A percentile compares a stretch with the other conserved stretches of the same genome.
phyloP scores from a whole-genome alignment of 2,113 vertebrate species.

The Illadopsis cleaveri region DNA sequence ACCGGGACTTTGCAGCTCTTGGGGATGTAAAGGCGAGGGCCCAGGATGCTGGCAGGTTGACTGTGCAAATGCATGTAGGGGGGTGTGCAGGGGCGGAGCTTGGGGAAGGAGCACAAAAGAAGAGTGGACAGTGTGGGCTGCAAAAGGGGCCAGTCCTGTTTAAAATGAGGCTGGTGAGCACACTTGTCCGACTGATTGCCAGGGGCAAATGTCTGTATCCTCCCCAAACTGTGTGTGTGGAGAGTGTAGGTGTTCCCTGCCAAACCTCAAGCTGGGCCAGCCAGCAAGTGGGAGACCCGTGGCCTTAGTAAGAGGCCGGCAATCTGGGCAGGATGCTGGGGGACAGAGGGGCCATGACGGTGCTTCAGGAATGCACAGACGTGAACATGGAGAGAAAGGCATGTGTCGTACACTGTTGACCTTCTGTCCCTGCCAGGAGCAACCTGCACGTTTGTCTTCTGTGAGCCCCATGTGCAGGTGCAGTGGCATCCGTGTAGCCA shows the following conservation, averaged over 20 bases:
- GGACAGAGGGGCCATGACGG: accelerated
- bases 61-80: not conserved
- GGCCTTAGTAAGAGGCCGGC: not conserved
- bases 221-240: not conserved
- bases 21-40: not conserved
- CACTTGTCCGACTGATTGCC: not conserved
- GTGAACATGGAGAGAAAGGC: not conserved
- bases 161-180: accelerated
- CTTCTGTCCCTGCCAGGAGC: not conserved
- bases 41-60: not conserved
- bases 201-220: not conserved
- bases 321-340: not conserved
- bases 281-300: accelerated
- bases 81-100: not conserved
- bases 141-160: not conserved
- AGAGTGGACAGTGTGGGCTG: not conserved
- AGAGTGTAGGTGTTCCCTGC: not conserved
- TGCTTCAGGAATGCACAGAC: not conserved
- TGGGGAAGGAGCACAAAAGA: not conserved
- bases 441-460: not conserved
- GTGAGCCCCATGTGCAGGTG: not conserved
- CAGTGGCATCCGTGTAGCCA: not conserved
- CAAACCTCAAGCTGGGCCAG: not conserved
- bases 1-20: accelerated
- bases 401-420: not conserved